Evolutionary conservation across 1,140 invertebrate genomes (phyloP), one percentile per base, ranked within the genome.

Genomic region (Caenorhabditis briggsae): DNA sequence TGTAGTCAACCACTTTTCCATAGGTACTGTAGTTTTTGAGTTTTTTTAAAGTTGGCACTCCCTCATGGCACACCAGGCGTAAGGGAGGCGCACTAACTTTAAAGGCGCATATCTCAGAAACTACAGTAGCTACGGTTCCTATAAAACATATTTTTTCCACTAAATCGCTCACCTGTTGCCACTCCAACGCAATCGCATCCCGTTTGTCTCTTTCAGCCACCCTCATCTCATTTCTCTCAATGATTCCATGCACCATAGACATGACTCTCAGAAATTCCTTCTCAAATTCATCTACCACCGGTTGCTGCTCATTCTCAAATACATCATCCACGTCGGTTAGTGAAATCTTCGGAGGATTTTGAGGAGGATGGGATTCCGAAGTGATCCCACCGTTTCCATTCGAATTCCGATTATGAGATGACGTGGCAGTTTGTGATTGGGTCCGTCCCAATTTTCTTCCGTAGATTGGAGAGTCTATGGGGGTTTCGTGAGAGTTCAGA

Each of bases 91-190:
- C 33, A 3, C 33, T 33, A 33, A 33, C 33, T 33, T 33, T 33
- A 33, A 33, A 33, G 33, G 33, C 33, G 33, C 33, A 33, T 3
- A 33, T 33, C 33, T 33, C 33, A 33, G 33, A 33, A 33, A 33
- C 33, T 33, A 33, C 33, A 3, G 33, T 33, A 33, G 33, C 33
- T 33, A 33, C 3, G 3, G 33, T 33, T 3, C 33, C 33, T 33
- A 33, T 1, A 33, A 33, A 33, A 33, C 33, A 33, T 33, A 33
- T 33, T 3, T 33, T 33, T 33, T 33, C n/a, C n/a, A n/a, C n/a
- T n/a, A n/a, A n/a, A n/a, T n/a, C n/a, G n/a, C n/a, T 33, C 16
- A 87, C 86, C 91, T 96, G 95, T 91, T 96, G 95, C 95, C 95
- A 96, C 91, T 96, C 95, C 20, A 95, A 91, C 89, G 95, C 94